These are phyloP conservation scores for Nicator chloris DNA, from an alignment of 2,113 vertebrate genomes.

Conservation along the genomic window DNA sequence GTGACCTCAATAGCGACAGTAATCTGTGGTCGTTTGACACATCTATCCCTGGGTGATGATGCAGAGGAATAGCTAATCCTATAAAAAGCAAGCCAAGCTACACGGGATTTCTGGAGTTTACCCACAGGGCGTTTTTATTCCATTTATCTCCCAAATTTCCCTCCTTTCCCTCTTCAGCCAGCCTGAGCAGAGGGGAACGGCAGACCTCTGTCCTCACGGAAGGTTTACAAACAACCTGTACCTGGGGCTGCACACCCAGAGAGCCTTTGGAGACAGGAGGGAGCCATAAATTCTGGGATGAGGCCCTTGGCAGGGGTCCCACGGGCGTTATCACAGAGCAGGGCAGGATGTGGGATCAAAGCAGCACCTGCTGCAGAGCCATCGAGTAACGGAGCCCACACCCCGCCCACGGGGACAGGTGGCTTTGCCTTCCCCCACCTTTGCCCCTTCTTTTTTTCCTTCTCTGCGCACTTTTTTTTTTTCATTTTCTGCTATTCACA, in stretches of 20 bases:
- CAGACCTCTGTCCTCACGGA: background rate
- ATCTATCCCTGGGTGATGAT: background rate
- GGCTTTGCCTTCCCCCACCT: background rate
- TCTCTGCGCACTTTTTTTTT: background rate
- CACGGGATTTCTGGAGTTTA: background rate
- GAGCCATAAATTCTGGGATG: background rate
- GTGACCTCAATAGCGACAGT: background rate
- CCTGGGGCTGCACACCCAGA: background rate
- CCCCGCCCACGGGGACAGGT: fast-evolving
- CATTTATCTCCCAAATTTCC: background rate
- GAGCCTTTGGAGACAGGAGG: background rate
- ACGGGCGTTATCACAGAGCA: background rate
- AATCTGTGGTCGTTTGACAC: background rate
- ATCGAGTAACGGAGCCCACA: fast-evolving
- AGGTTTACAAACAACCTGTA: fast-evolving
- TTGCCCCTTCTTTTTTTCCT: background rate
- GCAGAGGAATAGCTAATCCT: conserved; percentile 10
- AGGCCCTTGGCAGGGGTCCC: background rate
- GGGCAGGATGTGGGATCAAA: background rate
- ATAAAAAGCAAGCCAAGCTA: background rate
- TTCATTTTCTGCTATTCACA: background rate
- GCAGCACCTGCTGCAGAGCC: background rate
- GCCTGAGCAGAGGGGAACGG: fast-evolving
- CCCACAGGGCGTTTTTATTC: background rate
- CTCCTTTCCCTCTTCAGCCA: background rate